Evolutionary conservation across 64 coral and sea anemone species (phyloP), one percentile per base, ranked within the genome.

Genomic region (Actinia equina): DNA sequence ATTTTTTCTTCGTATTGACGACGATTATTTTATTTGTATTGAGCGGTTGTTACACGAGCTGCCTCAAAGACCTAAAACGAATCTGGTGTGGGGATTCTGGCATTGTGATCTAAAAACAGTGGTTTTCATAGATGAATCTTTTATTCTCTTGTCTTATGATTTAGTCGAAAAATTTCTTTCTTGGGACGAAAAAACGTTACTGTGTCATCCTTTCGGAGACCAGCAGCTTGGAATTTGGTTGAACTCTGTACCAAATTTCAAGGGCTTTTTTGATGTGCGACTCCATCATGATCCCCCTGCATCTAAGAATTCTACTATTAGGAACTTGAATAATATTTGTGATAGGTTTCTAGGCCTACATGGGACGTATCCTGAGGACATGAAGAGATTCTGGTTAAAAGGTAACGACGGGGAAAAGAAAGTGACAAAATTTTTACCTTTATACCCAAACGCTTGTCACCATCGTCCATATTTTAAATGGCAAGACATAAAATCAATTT

Each of bases 11-110:
- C 91, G 81, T 3, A 55, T 93, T 27, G 91, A 89, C 44, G 91
- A 93, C 69, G 91, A 93, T 61, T 93, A 89, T 12, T 91, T 91
- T 64, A 5, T 91, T 1, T 91, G 89, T 41, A 80, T 91, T 1
- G 89, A 91, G 12, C 78, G 85, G 20, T 49, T 91, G 5, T n/a
- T 79, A 16, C 27, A 49, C 42, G 89, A 91, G 59, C 77, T 91
- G n/a, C 89, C 53, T 51, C 30, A 37, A 2, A 45, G 85, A 43
- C 67, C 76, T 9, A 91, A 63, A n/a, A 51, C 17, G 7, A 81
- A 61, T 26, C 8, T 91, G 13, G 77, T 60, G 20, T 91, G 89
- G 89, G 89, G 89, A 17, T 80, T 20, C 19, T 91, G 67, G 52
- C 77, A 91, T 43, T 91, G 89, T 51, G 78, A 86, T 2, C 10